phyloP scores from a whole-genome alignment of 1,140 invertebrate species.

The Sweltsa coloradensis region DNA sequence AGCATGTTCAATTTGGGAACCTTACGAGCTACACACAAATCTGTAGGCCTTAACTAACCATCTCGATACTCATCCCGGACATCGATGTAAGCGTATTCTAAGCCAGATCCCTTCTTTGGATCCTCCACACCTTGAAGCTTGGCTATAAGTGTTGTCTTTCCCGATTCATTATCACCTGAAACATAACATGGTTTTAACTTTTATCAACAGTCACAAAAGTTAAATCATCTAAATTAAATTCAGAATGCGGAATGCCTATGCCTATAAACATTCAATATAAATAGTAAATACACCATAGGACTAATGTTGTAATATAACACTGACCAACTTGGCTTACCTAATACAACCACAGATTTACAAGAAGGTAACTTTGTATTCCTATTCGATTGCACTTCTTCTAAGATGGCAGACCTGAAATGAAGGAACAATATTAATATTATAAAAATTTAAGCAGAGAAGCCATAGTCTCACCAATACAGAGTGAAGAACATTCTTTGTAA shows the following conservation, averaged over 20 bases:
- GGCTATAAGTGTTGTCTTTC: slow-evolving; percentile 94
- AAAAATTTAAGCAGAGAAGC: neutral
- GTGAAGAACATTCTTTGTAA: too few relatives aligned
- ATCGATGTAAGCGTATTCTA: slow-evolving; percentile 98
- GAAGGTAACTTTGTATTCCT: slow-evolving; percentile 86
- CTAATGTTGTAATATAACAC: neutral
- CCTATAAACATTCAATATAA: neutral
- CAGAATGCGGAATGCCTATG: too few relatives aligned
- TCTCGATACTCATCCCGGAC: slow-evolving; percentile 98
- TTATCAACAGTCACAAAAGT: too few relatives aligned
- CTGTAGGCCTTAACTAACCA: slow-evolving; percentile 54
- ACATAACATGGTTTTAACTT: too few relatives aligned
- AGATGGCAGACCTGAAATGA: slow-evolving; percentile 77
- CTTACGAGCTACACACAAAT: too few relatives aligned
- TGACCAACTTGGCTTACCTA: slow-evolving; percentile 41
- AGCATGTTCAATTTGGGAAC: too few relatives aligned
- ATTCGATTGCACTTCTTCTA: slow-evolving; percentile 88
- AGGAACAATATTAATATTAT: too few relatives aligned
- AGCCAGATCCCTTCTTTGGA: slow-evolving; percentile 91
- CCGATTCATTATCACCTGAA: slow-evolving; percentile 84
- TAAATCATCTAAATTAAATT: too few relatives aligned
- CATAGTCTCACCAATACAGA: too few relatives aligned
- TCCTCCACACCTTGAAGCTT: slow-evolving; percentile 89
- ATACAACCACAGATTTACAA: slow-evolving; percentile 81
- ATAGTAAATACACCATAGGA: neutral